Percentiles rank a stretch among this genome's conserved stretches.
Evolutionary conservation across 2,888 invertebrate species (phyloP).

Genomic region (Sphaerolaimus hirsutus): DNA sequence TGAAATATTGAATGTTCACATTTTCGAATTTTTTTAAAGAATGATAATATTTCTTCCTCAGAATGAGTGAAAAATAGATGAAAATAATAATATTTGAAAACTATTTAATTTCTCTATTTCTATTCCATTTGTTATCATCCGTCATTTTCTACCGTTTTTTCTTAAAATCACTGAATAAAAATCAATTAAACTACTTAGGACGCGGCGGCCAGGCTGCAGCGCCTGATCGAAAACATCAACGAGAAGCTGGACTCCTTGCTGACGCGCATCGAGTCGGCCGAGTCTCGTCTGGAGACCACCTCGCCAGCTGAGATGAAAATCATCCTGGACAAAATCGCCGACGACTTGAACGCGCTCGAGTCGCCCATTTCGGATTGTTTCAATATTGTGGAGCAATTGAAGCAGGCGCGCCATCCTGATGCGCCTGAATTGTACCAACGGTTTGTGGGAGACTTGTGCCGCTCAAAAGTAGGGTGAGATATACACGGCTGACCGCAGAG

Average conservation of each 20-base stretch:
- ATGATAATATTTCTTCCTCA: too few relatives aligned
- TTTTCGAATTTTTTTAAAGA: too few relatives aligned
- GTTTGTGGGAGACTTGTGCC: slow-evolving; percentile 12
- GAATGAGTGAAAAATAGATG: too few relatives aligned
- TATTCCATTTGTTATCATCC: too few relatives aligned
- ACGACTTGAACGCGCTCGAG: slow-evolving; percentile 18
- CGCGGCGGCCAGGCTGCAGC: slow-evolving; percentile 15
- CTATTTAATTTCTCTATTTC: too few relatives aligned
- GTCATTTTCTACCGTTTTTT: too few relatives aligned
- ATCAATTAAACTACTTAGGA: too few relatives aligned
- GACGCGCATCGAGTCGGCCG: slow-evolving; percentile 20
- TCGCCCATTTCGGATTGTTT: slow-evolving; percentile 19
- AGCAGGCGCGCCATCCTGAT: slow-evolving; percentile 15
- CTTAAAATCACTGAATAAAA: too few relatives aligned
- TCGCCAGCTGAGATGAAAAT: slow-evolving; percentile 11
- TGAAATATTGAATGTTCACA: too few relatives aligned
- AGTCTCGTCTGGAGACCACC: slow-evolving; percentile 13
- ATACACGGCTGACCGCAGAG: too few relatives aligned
- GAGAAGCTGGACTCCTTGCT: slow-evolving; percentile 22
- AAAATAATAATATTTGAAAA: too few relatives aligned
- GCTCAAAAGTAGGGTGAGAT: too few relatives aligned
- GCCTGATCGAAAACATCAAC: slow-evolving; percentile 22
- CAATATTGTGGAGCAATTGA: slow-evolving; percentile 20
- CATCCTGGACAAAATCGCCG: slow-evolving; percentile 16
- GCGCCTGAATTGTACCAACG: slow-evolving; percentile 18